These are phyloP conservation scores for Champsocephalus esox DNA, from an alignment of 2,797 vertebrate genomes.

Conservation along the genomic window DNA sequence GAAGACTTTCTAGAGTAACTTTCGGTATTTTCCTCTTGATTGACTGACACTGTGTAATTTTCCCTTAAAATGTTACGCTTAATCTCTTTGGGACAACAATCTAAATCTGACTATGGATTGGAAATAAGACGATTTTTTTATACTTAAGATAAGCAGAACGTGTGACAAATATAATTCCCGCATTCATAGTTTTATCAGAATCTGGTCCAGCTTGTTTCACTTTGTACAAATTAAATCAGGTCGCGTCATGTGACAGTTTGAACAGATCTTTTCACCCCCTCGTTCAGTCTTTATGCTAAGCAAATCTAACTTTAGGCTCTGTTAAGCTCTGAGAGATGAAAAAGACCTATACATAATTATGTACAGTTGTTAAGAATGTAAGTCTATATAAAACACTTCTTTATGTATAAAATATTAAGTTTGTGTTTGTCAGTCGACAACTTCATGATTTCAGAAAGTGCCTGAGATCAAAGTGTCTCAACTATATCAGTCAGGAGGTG, in stretches of 20 bases:
- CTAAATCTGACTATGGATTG: slow-evolving; percentile 20
- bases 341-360: slow-evolving; percentile 13
- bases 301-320: too few species aligned
- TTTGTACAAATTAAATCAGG: slow-evolving; percentile 19
- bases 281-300: slow-evolving; percentile 1
- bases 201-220: slow-evolving; percentile 18
- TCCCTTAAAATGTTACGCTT: slow-evolving; percentile 1
- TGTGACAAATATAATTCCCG: slow-evolving; percentile 3
- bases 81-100: background rate
- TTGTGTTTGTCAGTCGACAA: slow-evolving; percentile 47
- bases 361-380: slow-evolving; percentile 48
- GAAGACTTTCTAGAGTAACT: background rate
- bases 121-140: slow-evolving; percentile 25
- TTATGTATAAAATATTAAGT: slow-evolving; percentile 42
- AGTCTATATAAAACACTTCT: slow-evolving; percentile 16
- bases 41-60: slow-evolving; percentile 20
- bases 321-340: slow-evolving; percentile 1
- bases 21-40: slow-evolving; percentile 7
- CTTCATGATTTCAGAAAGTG: slow-evolving; percentile 81
- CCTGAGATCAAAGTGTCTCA: slow-evolving; percentile 76
- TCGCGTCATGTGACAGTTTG: slow-evolving; percentile 15
- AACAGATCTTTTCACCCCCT: background rate
- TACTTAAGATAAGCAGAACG: background rate
- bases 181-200: slow-evolving; percentile 8
- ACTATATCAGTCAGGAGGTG: slow-evolving; percentile 41